phyloP scores from a whole-genome alignment of 2,113 vertebrate species.

The Todiramphus chloris region DNA sequence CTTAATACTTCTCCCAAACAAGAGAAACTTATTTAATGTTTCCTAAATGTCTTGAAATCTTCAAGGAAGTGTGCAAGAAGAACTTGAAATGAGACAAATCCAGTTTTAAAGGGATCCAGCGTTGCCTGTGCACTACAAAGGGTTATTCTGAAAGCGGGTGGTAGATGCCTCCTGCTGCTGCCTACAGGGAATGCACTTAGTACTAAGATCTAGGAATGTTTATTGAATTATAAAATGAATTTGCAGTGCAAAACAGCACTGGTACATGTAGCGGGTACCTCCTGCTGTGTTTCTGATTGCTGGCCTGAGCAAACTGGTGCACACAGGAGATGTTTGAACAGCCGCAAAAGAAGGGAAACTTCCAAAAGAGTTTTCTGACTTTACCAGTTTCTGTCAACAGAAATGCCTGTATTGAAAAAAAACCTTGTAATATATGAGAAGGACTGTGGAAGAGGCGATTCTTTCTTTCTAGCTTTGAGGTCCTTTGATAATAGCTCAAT shows the following conservation, averaged over 20 bases:
- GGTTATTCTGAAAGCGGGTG: background rate
- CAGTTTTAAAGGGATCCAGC: background rate
- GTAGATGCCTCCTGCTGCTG: background rate
- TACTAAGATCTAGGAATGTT: background rate
- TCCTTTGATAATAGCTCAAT: background rate
- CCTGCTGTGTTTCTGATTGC: background rate
- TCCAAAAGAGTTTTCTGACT: background rate
- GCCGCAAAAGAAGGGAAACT: background rate
- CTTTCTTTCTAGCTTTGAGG: background rate
- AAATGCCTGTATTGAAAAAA: background rate
- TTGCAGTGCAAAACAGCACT: background rate
- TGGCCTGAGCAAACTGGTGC: background rate
- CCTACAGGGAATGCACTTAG: background rate
- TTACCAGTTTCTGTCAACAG: background rate
- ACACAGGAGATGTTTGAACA: background rate
- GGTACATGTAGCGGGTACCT: background rate
- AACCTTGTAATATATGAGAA: background rate
- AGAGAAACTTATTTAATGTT: background rate
- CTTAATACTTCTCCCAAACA: background rate
- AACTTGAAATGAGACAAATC: background rate
- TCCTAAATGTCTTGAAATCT: background rate
- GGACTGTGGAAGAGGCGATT: fast-evolving
- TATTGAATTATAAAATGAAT: background rate
- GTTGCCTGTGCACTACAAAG: background rate
- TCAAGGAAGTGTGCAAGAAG: background rate